Evolutionary conservation across 2,888 invertebrate genomes (phyloP), one percentile per base, ranked within the genome.

Genomic region (Dynastes grantii): DNA sequence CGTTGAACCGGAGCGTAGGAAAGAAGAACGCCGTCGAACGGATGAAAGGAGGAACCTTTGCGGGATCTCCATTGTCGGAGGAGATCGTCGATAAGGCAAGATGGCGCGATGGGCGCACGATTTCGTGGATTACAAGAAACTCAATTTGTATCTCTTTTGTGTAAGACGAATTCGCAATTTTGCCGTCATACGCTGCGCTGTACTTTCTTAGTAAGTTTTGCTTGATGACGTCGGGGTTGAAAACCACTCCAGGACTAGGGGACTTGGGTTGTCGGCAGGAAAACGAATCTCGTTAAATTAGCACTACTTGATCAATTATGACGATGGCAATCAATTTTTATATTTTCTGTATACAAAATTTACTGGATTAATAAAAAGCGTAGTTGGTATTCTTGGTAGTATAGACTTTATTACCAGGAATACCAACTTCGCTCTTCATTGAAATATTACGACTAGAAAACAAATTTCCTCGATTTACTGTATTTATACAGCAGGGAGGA

Each of bases 141-240:
- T 84, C 85, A 85, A 86, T 86, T 85, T 85, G 84, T 82, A 79
- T 81, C 71, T 79, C 83, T 83, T 84, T 84, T 85, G 82, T 84
- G 73, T 51, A 77, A 53, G 11, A 29, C 73, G 78, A 75, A 75
- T 73, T 78, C 75, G 65, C 78, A 78, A 78, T 78, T 78, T 78
- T 55, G 27, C 73, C 63, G 68, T 68, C 29, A 68, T 68, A 40
- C 27, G 16, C 45, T 11, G 40, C n/a, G 40, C 16, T 11, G 16
- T 65, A n/a, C 65, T n/a, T 53, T 53, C 13, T n/a, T 45, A 45
- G 45, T 45, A 45, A 45, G 45, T 11, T 45, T 5, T 45, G 65
- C 22, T 67, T 40, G 11, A 16, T n/a, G 64, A 67, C 22, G 13
- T 32, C 68, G 49, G 45, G 27, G 32, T 16, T 49, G 49, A 29